A percentile compares a stretch with the other conserved stretches of the same genome.
phyloP scores from a whole-genome alignment of 2,113 vertebrate genomes.

The Capreolus pygargus region DNA sequence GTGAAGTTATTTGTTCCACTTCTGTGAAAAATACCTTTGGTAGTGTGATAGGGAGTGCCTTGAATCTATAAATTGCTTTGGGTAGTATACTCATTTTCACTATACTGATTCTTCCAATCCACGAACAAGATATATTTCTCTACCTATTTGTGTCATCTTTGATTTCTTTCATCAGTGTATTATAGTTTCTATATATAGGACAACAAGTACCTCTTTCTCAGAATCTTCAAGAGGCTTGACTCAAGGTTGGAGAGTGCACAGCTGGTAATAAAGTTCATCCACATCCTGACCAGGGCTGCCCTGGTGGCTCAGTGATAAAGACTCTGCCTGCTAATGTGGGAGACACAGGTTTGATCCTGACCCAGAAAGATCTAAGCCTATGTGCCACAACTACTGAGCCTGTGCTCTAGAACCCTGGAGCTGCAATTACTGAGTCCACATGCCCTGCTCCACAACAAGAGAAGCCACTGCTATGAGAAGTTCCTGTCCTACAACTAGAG shows the following conservation, averaged over 20 bases:
- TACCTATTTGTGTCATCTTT: neutral
- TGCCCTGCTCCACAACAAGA: neutral
- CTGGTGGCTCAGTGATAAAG: neutral
- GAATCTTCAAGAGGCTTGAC: neutral
- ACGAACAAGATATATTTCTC: neutral
- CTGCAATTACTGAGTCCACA: neutral
- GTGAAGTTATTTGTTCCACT: neutral
- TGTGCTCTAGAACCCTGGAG: neutral
- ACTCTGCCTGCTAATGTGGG: neutral
- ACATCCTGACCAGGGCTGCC: neutral
- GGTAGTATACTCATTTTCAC: neutral
- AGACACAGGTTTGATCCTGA: neutral
- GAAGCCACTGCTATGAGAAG: neutral
- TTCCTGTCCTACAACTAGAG: neutral
- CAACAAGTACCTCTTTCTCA: neutral
- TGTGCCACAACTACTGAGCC: neutral
- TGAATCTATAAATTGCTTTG: neutral
- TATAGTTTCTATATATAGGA: neutral
- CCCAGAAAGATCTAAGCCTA: neutral
- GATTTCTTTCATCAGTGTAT: neutral
- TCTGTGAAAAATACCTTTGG: neutral
- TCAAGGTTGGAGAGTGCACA: neutral
- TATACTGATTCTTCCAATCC: neutral
- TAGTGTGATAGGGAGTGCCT: neutral
- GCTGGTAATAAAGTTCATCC: neutral